A percentile compares a stretch with the other conserved stretches of the same genome.
phyloP scores from a whole-genome alignment of 2,797 vertebrate genomes.

The Falco berigora region DNA sequence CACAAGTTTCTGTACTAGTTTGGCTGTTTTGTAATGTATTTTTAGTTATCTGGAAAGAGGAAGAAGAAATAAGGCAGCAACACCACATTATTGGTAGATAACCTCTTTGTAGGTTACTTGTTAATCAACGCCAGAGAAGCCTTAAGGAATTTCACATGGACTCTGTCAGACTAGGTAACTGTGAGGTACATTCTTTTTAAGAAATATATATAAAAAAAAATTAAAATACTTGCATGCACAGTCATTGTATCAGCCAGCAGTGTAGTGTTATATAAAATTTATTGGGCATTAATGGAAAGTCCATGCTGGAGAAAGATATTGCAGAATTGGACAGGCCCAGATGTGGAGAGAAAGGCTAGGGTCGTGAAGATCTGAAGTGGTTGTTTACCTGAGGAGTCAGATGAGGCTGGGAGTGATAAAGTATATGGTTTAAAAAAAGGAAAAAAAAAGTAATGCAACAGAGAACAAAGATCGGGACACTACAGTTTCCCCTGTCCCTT shows the following conservation, averaged over 20 bases:
- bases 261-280: not conserved
- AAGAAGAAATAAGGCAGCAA: conserved; percentile 31
- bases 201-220: not conserved
- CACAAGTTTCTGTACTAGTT: conserved; percentile 10
- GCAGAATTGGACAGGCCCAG: not conserved
- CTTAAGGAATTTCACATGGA: not conserved
- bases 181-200: not conserved
- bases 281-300: not conserved
- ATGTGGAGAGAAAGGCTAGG: not conserved
- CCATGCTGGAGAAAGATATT: not conserved
- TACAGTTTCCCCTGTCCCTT: not conserved
- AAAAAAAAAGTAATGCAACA: not conserved
- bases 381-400: not conserved
- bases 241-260: not conserved
- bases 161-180: not conserved
- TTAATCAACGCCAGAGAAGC: conserved; percentile 10
- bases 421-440: not conserved
- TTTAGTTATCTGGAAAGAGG: conserved; percentile 28
- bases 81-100: not conserved
- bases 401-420: not conserved
- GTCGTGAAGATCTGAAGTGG: not conserved
- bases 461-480: not conserved
- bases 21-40: not conserved
- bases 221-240: not conserved
- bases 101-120: not conserved